Conservation (phyloP, 30 jellyfish, hydroid and myxozoan species). For the Aurelia aurita region DNA sequence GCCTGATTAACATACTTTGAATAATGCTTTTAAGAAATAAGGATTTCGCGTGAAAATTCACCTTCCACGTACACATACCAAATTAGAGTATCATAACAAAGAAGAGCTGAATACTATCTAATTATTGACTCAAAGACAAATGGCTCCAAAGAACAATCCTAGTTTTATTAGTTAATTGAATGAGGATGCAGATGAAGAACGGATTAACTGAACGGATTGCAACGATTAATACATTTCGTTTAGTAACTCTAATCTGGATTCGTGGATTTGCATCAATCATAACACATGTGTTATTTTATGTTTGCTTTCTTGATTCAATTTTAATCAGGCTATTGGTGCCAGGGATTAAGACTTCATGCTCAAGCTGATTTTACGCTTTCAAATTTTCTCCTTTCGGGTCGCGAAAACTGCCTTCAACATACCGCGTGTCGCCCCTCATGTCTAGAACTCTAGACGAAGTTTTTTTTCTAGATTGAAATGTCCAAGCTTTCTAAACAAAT, state of each 20-base stretch:
- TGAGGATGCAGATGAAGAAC: conserved; percentile 18
- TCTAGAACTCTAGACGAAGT: conserved; percentile 6
- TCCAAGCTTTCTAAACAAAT: not conserved
- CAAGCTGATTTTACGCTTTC: conserved; percentile 30
- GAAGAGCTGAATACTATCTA: conserved; percentile 8
- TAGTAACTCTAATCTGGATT: conserved; percentile 51
- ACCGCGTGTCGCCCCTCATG: conserved; percentile 25
- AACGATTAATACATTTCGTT: conserved; percentile 18
- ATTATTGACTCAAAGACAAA: conserved; percentile 23
- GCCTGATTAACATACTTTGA: no score
- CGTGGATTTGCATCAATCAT: conserved; percentile 5
- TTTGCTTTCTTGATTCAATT: conserved; percentile 53
- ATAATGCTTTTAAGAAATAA: no score
- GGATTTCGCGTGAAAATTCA: not conserved
- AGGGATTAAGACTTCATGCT: conserved; percentile 5
- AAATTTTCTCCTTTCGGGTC: not conserved
- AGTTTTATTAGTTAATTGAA: conserved; percentile 28
- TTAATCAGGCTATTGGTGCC: conserved; percentile 35
- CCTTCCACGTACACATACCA: no score
- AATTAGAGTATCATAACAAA: no score
- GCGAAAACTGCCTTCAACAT: not conserved
- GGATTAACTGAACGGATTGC: conserved; percentile 12
- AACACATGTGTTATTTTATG: conserved; percentile 57
- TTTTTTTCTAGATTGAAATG: no score
- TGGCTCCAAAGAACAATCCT: conserved; percentile 31